Conservation (phyloP, 2,113 vertebrate species). For the Mustelus asterias region DNA sequence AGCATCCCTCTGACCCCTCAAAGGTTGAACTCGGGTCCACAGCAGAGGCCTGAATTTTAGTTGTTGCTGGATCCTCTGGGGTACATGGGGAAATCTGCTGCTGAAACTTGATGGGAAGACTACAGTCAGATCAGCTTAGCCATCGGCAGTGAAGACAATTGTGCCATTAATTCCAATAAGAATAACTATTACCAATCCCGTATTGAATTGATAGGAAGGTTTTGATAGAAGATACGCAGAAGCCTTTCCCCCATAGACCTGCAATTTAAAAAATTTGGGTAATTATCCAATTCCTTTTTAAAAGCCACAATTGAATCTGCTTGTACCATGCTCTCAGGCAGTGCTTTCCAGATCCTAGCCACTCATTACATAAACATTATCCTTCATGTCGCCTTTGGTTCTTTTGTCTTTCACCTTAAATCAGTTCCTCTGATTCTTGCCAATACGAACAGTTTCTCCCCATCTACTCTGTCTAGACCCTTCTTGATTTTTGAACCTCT, state of each 20-base stretch:
- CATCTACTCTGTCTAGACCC: no score
- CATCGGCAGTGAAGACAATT: neutral
- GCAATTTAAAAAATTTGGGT: no score
- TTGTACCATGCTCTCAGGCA: no score
- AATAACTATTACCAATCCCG: neutral
- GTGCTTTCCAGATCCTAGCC: no score
- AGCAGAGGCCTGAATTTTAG: neutral
- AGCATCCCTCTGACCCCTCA: neutral
- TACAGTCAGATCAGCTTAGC: neutral
- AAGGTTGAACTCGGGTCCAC: neutral
- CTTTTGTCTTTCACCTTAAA: no score
- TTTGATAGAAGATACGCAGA: neutral
- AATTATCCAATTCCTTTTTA: no score
- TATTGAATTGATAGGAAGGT: neutral
- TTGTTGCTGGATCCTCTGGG: neutral
- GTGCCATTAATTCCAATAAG: neutral
- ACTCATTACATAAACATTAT: no score
- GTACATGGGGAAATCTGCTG: neutral
- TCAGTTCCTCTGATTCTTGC: no score
- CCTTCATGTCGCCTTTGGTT: no score
- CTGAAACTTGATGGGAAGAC: neutral
- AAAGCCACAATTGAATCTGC: no score
- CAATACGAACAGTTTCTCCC: no score
- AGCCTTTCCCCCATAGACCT: neutral
- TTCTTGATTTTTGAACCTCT: no score